Base-by-base conservation (phyloP, 2,113 vertebrate species). In the Montifringilla adamsi region DNA sequence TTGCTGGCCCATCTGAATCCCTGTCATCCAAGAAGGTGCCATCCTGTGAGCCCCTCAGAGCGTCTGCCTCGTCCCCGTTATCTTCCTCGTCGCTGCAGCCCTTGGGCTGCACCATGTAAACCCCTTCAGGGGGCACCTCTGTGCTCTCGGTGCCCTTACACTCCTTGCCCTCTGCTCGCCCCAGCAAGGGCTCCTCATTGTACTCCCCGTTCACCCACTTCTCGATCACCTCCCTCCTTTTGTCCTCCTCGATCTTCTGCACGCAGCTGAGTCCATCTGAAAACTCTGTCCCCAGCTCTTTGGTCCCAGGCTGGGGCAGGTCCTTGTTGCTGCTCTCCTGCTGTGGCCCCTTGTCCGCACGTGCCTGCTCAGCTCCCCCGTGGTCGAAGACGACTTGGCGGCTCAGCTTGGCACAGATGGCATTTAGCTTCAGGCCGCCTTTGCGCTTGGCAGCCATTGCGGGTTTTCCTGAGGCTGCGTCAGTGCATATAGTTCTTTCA, bases 351-450 rank as follows among this genome's bases (percentile, higher is more conserved):
- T 97, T 98, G 95, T 99, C 99, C 6, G 97, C 98, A 43, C 98
- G 98, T 0, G 97, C 98, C 67, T 98, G 98, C 90, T 99, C 98
- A 39, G 98, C 98, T 80, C 87, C 97, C 85, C 97, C 98, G 93
- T 98, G 98, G 96, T 99, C 99, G 12, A 98, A 99, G 94, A 99
- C 99, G 88, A 99, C 99, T 97, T 99, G 99, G 94, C 99, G 99
- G 98, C 99, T 99, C 97, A 99, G 98, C 98, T 99, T 99, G 98
- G 99, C 99, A 96, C 99, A 99, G 98, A 99, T 99, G 91, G 99
- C 99, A 4, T 99, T 99, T 63, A 99, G 98, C 97, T 99, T 99
- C 98, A 99, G 98, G 99, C 99, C 99, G 97, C 99, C 99, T 98
- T 99, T 99, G 98, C 99, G 99, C 98, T 99, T 99, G 98, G 99